These are phyloP conservation scores for Mormoops blainvillei DNA, from an alignment of 2,113 vertebrate species.

Conservation along the genomic window DNA sequence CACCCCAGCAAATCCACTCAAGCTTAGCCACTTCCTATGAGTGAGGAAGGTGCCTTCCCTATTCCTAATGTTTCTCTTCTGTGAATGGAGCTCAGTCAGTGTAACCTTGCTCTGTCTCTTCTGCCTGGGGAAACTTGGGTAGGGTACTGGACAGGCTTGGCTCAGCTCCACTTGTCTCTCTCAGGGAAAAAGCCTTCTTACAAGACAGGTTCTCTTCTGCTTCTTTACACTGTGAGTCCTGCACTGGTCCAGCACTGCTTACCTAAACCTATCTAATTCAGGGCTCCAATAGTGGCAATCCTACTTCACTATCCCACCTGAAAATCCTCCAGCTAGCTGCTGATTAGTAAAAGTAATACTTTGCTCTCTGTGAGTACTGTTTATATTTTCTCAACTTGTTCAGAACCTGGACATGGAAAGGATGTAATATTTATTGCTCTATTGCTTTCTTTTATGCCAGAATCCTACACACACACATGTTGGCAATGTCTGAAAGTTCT, in stretches of 20 bases:
- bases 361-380: background rate
- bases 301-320: background rate
- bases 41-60: background rate
- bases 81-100: background rate
- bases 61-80: background rate
- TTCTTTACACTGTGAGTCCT: background rate
- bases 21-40: background rate
- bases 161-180: background rate
- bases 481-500: background rate
- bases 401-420: background rate
- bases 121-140: background rate
- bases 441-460: background rate
- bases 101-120: background rate
- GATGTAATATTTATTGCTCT: background rate
- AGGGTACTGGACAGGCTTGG: background rate
- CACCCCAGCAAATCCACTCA: background rate
- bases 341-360: background rate
- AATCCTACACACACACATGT: background rate
- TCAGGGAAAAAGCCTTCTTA: background rate
- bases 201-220: background rate
- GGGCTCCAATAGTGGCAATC: background rate
- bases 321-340: background rate
- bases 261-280: background rate
- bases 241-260: background rate
- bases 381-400: background rate